Conservation (phyloP, 1,140 invertebrate species). For the Drosophila mauritiana region DNA sequence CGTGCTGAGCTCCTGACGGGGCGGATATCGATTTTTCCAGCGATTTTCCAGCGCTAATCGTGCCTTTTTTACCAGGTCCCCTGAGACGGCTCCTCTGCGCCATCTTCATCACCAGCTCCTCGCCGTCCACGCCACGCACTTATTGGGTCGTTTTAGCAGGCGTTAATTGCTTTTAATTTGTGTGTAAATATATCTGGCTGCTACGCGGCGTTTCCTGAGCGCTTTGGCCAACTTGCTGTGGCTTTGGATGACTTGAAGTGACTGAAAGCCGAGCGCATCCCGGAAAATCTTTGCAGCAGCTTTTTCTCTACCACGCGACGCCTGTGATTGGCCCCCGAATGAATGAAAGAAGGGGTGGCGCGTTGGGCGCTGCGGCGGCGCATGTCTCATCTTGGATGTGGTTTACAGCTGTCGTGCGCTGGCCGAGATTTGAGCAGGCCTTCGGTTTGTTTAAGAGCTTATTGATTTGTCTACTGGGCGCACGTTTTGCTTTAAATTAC, state of each 20-base stretch:
- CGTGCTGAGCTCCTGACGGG: constrained; percentile 1
- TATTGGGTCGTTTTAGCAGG: constrained; percentile 9
- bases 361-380: constrained; percentile 16
- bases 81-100: constrained; percentile 1
- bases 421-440: constrained; percentile 60
- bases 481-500: constrained; percentile 66
- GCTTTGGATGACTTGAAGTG: constrained; percentile 79
- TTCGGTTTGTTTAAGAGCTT: constrained; percentile 59
- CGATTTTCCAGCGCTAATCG: neutral
- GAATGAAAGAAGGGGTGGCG: neutral
- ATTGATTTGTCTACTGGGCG: constrained; percentile 70
- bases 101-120: constrained; percentile 3
- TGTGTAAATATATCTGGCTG: constrained; percentile 2
- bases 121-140: constrained; percentile 19
- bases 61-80: constrained; percentile 1
- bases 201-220: constrained; percentile 59
- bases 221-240: constrained; percentile 52
- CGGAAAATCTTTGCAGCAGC: constrained; percentile 73
- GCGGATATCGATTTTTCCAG: constrained; percentile 69
- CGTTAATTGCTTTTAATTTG: constrained; percentile 10
- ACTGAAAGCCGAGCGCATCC: constrained; percentile 52
- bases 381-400: constrained; percentile 31
- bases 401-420: constrained; percentile 52
- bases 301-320: constrained; percentile 62
- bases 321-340: constrained; percentile 48